These are phyloP conservation scores for Hermaeophaga mercurialis DNA, from an alignment of 2,888 invertebrate genomes.

Conservation along the genomic window DNA sequence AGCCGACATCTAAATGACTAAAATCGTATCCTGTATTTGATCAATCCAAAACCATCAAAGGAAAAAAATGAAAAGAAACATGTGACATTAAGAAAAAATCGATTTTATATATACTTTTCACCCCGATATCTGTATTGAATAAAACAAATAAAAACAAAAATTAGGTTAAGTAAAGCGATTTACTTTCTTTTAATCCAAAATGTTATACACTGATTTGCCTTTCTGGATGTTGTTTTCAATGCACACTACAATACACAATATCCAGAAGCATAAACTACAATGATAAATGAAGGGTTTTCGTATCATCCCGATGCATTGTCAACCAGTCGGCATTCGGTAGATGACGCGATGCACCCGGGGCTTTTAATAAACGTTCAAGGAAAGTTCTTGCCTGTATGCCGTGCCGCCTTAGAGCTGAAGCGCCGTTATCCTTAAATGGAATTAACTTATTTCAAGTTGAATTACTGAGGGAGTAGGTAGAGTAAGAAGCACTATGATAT, in stretches of 20 bases:
- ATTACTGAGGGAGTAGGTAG: slow-evolving; percentile 12
- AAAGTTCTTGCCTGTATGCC: slow-evolving; percentile 12
- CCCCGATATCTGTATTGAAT: too few relatives aligned
- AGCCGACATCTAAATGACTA: too few relatives aligned
- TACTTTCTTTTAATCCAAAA: too few relatives aligned
- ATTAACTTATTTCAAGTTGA: slow-evolving; percentile 7
- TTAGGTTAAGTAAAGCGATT: too few relatives aligned
- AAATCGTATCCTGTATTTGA: too few relatives aligned
- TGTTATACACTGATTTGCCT: too few relatives aligned
- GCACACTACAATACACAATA: neutral
- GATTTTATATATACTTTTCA: too few relatives aligned
- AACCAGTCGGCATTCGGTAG: neutral
- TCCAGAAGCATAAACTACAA: neutral
- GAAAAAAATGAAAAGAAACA: too few relatives aligned
- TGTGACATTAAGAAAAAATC: too few relatives aligned
- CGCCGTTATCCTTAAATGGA: slow-evolving; percentile 4
- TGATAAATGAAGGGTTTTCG: neutral
- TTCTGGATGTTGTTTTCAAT: too few relatives aligned
- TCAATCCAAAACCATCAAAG: too few relatives aligned
- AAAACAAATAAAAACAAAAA: too few relatives aligned
- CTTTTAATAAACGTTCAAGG: slow-evolving; percentile 20
- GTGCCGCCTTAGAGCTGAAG: slow-evolving; percentile 1
- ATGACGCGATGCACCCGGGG: slow-evolving; percentile 12
- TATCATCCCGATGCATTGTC: slow-evolving; percentile 3
- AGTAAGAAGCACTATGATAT: slow-evolving; percentile 6